These are phyloP conservation scores for Polietes domitor DNA, from an alignment of 2,888 invertebrate species.

Conservation along the genomic window DNA sequence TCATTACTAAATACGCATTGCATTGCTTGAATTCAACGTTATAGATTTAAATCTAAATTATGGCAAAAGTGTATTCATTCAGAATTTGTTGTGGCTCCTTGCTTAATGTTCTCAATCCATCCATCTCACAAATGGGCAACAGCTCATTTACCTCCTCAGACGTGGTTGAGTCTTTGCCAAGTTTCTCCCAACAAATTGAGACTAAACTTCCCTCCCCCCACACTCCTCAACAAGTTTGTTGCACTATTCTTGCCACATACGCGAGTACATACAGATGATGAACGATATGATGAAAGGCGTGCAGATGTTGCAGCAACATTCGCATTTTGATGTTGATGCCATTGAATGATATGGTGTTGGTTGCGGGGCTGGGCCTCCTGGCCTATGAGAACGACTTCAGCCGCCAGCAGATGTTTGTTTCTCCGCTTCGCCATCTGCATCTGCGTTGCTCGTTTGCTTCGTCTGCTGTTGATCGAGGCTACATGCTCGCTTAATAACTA, in stretches of 20 bases:
- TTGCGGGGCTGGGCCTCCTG: too few relatives aligned
- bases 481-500: neutral
- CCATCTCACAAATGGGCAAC: too few relatives aligned
- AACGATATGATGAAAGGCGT: neutral
- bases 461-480: neutral
- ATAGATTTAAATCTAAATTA: slow-evolving; percentile 57
- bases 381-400: neutral
- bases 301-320: neutral
- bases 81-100: neutral
- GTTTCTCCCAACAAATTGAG: neutral
- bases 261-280: neutral
- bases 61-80: neutral
- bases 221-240: neutral
- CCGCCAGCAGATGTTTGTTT: neutral
- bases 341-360: slow-evolving; percentile 15
- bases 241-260: neutral
- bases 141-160: too few relatives aligned
- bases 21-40: neutral
- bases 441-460: neutral
- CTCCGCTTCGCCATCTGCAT: neutral
- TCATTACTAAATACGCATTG: neutral
- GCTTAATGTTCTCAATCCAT: neutral
- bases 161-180: too few relatives aligned
- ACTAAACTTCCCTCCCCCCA: too few relatives aligned
- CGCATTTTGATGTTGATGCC: neutral